Base-by-base conservation (phyloP, 1,140 invertebrate genomes). In the Heliconius hewitsoni region DNA sequence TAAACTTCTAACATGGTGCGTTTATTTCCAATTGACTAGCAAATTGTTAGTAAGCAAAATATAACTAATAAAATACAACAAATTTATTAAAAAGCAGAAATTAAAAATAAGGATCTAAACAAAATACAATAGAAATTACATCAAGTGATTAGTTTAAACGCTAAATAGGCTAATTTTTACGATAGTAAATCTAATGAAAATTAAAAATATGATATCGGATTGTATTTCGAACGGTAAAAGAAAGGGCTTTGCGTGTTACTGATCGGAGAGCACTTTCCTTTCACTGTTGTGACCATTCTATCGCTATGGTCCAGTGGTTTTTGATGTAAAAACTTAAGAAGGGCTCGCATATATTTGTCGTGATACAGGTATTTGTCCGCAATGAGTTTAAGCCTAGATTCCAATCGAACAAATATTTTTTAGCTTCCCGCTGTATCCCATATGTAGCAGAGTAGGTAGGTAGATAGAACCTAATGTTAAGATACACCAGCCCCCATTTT, bases 241-340 rank as follows among this genome's bases (percentile, higher is more conserved):
- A 66, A 66, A 66, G 60, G 60, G 60, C 60, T 30, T 13, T 27
- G 60, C 23, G 23, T 23, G n/a, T 66, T 30, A 66, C 60, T 27
- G 27, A 27, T 30, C 23, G 27, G 8, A 66, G 23, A 66, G 23
- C n/a, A 9, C 37, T 39, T 76, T n/a, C 57, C 74, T 76, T 76
- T 76, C 39, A 76, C 74, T 57, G 66, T 50, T 76, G 37, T 76
- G 60, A 76, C 74, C 46, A 55, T 42, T 66, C 74, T n/a, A 60
- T 6, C 16, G 74, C 39, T 70, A 76, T 71, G 42, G 39, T 76
- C 37, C 60, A 66, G 39, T 71, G 39, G 23, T 13, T 50, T 30
- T 50, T 57, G 42, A 42, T 46, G 19, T n/a, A n/a, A 66, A 66
- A 27, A 30, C 27, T 23, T 66, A 18, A 27, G 60, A 66, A 66